These are phyloP conservation scores for Riparia riparia DNA, from an alignment of 2,113 vertebrate species.

Conservation along the genomic window DNA sequence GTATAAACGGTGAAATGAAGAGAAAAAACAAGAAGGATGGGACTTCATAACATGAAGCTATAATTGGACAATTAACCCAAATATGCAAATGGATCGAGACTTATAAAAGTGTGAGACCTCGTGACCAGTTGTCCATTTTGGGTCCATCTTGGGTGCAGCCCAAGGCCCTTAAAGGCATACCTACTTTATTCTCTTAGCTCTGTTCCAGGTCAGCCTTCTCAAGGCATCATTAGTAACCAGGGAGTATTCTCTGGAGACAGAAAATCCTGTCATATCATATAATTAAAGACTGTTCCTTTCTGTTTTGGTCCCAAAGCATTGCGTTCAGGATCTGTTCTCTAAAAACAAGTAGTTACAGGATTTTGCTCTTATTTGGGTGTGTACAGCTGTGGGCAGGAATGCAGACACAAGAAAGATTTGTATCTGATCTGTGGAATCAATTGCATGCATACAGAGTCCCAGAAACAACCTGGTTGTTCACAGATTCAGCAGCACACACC, in stretches of 20 bases:
- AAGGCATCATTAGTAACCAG: background rate
- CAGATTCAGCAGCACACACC: background rate
- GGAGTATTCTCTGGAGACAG: background rate
- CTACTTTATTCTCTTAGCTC: background rate
- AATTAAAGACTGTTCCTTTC: background rate
- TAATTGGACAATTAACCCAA: background rate
- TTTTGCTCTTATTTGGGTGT: background rate
- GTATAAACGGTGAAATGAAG: background rate
- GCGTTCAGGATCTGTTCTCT: background rate
- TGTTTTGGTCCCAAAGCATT: background rate
- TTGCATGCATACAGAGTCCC: background rate
- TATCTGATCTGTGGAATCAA: background rate
- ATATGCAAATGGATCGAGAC: background rate
- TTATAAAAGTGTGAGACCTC: background rate
- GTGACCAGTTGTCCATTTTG: background rate
- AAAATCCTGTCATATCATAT: background rate
- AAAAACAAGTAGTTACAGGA: background rate
- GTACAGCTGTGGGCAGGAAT: background rate
- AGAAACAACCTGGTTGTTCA: background rate
- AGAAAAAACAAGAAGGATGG: background rate
- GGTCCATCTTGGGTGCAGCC: background rate
- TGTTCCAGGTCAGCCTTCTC: background rate
- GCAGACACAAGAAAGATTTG: background rate
- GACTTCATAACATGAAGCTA: background rate
- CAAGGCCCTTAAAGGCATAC: background rate